Evolutionary conservation across 1,140 invertebrate species (phyloP), one percentile per base, ranked within the genome.

Genomic region (Nasonia longicornis): DNA sequence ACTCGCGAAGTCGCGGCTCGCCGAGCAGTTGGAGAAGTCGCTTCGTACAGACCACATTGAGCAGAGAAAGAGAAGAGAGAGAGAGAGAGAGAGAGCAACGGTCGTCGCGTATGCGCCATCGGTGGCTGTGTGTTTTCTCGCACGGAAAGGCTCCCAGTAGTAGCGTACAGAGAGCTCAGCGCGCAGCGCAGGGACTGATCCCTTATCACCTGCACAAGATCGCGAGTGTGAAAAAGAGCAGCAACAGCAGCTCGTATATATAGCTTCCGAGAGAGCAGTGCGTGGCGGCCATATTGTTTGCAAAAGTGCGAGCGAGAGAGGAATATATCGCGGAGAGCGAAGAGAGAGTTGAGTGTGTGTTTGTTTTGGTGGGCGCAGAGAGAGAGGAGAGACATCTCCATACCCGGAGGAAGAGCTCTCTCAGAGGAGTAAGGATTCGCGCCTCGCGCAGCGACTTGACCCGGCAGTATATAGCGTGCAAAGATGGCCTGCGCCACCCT

Each of bases 401-500:
- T 3, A 2, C 89, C 95, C 80, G 84, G 91, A 35, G 35, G 94
- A 22, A 20, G 45, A 20, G 22, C 35, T 38, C 70, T 38, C 26
- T 26, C 26, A 3, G 42, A 71, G 70, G n/a, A 35, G 26, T 26
- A 26, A 71, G 70, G 94, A 95, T 67, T 35, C 31, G 31, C 10
- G 10, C 42, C 31, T 35, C 31, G 31, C 10, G 10, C 42, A 45
- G n/a, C 58, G 31, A 26, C 64, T 26, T 29, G 22, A 31, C 31
- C 11, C 70, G 77, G 83, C 66, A 45, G 26, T 26, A 26, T 26
- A 82, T 78, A 83, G 82, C 79, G 80, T 76, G 66, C n/a, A 67
- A 93, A 93, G 92, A 98, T 98, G 97, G 97, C 97, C 92, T 98
- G 97, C 93, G 97, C 96, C 91, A 98, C 97, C 86, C 92, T 98